Evolutionary conservation across 2,888 invertebrate genomes (phyloP).

Genomic region (Tholera decimalis): DNA sequence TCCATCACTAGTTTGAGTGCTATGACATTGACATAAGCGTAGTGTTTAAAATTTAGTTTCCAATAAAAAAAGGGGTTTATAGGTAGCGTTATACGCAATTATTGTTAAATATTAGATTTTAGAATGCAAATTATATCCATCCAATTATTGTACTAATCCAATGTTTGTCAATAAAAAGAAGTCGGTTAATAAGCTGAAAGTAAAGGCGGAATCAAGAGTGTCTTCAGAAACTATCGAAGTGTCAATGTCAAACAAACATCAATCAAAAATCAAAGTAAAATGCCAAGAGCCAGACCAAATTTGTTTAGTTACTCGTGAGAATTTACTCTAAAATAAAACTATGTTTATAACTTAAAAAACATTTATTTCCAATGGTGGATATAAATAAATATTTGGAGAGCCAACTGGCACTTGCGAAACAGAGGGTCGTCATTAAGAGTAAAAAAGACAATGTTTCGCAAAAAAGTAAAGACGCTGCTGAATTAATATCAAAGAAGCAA

Average conservation of each 20-base stretch:
- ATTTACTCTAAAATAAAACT: neutral
- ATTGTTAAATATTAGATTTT: too few species aligned
- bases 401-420: slow-evolving; percentile 84
- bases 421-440: slow-evolving; percentile 72
- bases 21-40: neutral
- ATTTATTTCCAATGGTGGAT: slow-evolving; percentile 75
- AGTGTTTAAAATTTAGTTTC: neutral
- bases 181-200: too few species aligned
- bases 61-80: too few species aligned
- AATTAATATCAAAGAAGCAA: slow-evolving; percentile 83
- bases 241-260: neutral
- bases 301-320: neutral
- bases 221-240: neutral
- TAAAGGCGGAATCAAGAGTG: neutral
- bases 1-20: too few species aligned
- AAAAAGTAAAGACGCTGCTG: slow-evolving; percentile 82
- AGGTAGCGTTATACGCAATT: too few species aligned
- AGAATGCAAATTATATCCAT: too few species aligned
- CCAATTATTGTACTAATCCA: too few species aligned
- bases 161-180: too few species aligned
- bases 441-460: slow-evolving; percentile 74
- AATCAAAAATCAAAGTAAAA: neutral
- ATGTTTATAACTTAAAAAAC: neutral
- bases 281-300: slow-evolving; percentile 16
- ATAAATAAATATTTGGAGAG: slow-evolving; percentile 87